These are phyloP conservation scores for Epizoanthus ramosus DNA, from an alignment of 92 coral and sea anemone species.

Conservation along the genomic window DNA sequence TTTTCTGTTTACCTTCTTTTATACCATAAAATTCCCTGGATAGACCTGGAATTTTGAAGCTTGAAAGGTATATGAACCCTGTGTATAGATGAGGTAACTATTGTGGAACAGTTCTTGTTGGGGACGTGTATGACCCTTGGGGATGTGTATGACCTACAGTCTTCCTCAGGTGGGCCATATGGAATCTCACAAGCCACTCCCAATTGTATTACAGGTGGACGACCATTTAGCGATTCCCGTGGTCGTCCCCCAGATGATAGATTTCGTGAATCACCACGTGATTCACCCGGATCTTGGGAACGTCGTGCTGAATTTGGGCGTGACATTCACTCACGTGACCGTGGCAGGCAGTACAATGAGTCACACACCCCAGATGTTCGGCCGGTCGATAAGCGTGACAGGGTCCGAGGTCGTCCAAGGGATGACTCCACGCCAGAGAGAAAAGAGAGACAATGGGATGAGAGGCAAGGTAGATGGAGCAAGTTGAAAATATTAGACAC, in stretches of 20 bases:
- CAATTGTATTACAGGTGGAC: slow-evolving; percentile 30
- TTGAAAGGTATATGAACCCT: too few species aligned
- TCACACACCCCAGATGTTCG: slow-evolving; percentile 78
- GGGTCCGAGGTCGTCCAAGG: slow-evolving; percentile 60
- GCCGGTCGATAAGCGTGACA: slow-evolving; percentile 58
- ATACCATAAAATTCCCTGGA: too few species aligned
- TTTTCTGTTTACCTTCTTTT: too few species aligned
- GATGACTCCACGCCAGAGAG: slow-evolving; percentile 72
- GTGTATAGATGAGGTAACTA: too few species aligned
- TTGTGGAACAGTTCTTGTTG: too few species aligned
- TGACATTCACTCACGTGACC: slow-evolving; percentile 79
- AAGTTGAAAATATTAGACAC: neutral
- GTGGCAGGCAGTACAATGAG: slow-evolving; percentile 66
- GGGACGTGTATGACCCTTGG: too few species aligned
- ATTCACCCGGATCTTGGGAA: slow-evolving; percentile 83
- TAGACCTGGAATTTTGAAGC: too few species aligned
- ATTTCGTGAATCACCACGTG: slow-evolving; percentile 79
- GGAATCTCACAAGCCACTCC: too few species aligned
- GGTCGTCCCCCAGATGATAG: slow-evolving; percentile 81
- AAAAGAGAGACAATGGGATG: slow-evolving; percentile 75
- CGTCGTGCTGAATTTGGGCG: slow-evolving; percentile 80
- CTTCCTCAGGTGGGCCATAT: too few species aligned
- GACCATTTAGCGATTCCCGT: slow-evolving; percentile 67
- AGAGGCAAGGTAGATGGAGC: slow-evolving; percentile 47
- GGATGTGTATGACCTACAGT: too few species aligned